Evolutionary conservation across 2,113 vertebrate species (phyloP).

Genomic region (Argyrosomus japonicus): DNA sequence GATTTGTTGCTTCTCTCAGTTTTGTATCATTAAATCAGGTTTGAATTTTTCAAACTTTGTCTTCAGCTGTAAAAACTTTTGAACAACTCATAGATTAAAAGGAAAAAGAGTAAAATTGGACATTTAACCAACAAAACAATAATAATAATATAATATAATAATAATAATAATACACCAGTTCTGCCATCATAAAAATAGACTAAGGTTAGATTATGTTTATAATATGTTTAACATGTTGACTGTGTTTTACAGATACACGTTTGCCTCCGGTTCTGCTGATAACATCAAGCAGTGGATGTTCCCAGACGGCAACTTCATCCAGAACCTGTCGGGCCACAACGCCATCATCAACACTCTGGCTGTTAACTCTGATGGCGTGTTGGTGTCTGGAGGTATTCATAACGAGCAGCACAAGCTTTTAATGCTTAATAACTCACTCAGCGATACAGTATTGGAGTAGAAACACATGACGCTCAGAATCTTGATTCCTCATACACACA

Average conservation of each 20-base stretch:
- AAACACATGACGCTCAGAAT: neutral
- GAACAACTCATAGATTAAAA: no score
- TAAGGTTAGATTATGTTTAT: neutral
- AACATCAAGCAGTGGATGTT: constrained; percentile 99
- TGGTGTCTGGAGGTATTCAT: constrained; percentile 94
- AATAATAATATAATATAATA: no score
- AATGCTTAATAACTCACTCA: neutral
- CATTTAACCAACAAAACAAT: neutral
- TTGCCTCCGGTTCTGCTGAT: constrained; percentile 98
- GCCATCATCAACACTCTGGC: constrained; percentile 97
- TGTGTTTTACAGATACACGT: constrained; percentile 90
- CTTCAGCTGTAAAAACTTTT: no score
- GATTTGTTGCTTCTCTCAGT: neutral
- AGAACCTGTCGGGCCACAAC: constrained; percentile 98
- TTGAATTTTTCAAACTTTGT: no score
- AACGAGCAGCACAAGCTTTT: neutral
- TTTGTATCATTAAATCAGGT: neutral
- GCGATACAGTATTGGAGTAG: neutral
- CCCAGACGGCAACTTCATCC: constrained; percentile 97
- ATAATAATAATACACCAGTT: no score
- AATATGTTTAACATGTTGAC: neutral
- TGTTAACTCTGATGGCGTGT: constrained; percentile 95
- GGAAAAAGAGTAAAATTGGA: no score
- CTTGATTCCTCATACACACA: neutral
- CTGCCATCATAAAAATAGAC: neutral